Evolutionary conservation across 2,797 vertebrate genomes (phyloP).

Genomic region (Vespertilio murinus): DNA sequence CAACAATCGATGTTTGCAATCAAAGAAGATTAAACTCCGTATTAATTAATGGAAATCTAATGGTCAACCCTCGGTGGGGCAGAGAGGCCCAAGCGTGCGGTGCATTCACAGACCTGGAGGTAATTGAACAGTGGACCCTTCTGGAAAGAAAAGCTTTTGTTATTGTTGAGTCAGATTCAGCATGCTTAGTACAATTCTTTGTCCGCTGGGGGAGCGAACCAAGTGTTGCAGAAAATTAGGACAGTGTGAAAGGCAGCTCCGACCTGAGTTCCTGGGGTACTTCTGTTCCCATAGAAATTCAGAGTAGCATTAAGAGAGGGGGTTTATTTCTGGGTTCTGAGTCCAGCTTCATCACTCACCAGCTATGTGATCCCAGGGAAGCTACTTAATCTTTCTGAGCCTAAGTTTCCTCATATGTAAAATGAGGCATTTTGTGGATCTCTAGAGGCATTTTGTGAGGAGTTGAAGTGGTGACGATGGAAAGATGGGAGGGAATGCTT

Average conservation of each 20-base stretch:
- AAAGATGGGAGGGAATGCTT: not conserved
- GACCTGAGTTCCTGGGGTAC: too few relatives aligned
- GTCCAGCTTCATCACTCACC: not conserved
- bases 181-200: not conserved
- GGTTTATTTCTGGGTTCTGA: not conserved
- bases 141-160: constrained; percentile 23
- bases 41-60: constrained; percentile 71
- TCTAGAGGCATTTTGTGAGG: not conserved
- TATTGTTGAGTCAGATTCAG: not conserved
- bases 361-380: not conserved
- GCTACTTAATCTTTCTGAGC: not conserved
- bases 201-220: not conserved
- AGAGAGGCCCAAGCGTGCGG: not conserved
- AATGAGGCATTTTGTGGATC: not conserved
- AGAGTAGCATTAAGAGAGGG: not conserved
- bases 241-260: not conserved
- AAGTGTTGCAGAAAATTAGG: not conserved
- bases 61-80: not conserved
- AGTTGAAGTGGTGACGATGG: not conserved
- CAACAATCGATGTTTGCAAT: constrained; percentile 59
- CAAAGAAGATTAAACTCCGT: constrained; percentile 68
- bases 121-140: constrained; percentile 37
- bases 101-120: not conserved
- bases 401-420: not conserved
- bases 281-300: not conserved